Conservation (phyloP, 2,113 vertebrate genomes). For the Himantopus leucocephalus region DNA sequence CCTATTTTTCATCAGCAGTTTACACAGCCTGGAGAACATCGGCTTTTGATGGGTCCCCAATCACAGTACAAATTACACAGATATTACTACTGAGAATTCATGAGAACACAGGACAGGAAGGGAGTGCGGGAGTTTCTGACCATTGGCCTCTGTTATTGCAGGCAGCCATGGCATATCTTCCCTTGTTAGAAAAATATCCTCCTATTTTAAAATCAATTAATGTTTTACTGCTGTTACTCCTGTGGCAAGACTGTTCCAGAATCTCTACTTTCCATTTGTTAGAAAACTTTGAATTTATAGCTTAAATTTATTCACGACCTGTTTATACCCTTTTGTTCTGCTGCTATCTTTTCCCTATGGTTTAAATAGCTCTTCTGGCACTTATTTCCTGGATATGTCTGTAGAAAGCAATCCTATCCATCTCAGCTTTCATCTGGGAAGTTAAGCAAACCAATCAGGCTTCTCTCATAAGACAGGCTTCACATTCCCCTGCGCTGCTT, state of each 20-base stretch:
- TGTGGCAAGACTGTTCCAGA: background rate
- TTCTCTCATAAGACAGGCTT: background rate
- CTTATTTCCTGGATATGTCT: background rate
- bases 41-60: background rate
- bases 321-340: background rate
- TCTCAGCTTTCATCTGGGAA: background rate
- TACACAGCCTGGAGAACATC: background rate
- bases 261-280: background rate
- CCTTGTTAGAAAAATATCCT: background rate
- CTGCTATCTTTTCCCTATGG: background rate
- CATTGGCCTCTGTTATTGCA: background rate
- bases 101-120: background rate
- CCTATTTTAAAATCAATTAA: background rate
- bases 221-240: background rate
- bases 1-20: background rate
- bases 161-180: background rate
- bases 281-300: background rate
- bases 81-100: background rate
- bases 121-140: background rate
- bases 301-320: background rate
- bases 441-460: background rate
- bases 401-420: background rate
- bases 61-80: background rate
- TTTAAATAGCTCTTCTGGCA: background rate
- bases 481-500: background rate